phyloP scores from a whole-genome alignment of 2,797 vertebrate species.

The Poliocrania exsul region DNA sequence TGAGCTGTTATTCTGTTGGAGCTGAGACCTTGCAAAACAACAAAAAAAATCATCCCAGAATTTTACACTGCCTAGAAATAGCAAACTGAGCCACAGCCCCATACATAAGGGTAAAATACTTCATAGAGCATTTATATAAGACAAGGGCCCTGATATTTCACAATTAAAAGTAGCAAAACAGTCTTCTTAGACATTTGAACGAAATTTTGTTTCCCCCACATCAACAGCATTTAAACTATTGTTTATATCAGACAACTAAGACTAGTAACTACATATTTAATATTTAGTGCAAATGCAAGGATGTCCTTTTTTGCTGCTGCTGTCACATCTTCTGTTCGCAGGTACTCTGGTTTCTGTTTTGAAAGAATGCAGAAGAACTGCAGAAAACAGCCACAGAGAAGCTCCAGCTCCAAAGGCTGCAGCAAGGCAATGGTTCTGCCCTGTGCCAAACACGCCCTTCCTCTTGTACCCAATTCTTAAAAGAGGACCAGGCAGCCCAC shows the following conservation, averaged over 20 bases:
- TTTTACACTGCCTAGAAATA: neutral
- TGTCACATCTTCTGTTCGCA: neutral
- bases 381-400: neutral
- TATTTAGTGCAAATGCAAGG: neutral
- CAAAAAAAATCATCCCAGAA: neutral
- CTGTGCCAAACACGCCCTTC: fast-evolving
- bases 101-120: neutral
- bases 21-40: neutral
- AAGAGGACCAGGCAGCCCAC: neutral
- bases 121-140: neutral
- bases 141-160: neutral
- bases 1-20: neutral
- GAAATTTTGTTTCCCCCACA: neutral
- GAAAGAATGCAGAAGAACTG: neutral
- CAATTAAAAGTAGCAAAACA: neutral
- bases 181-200: neutral
- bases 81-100: neutral
- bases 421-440: fast-evolving
- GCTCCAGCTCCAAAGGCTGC: neutral
- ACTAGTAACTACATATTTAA: neutral
- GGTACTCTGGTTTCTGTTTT: neutral
- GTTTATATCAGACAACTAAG: neutral
- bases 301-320: neutral
- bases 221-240: neutral
- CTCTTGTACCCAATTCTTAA: neutral